phyloP scores from a whole-genome alignment of 2,797 vertebrate genomes.

The Miichthys miiuy region DNA sequence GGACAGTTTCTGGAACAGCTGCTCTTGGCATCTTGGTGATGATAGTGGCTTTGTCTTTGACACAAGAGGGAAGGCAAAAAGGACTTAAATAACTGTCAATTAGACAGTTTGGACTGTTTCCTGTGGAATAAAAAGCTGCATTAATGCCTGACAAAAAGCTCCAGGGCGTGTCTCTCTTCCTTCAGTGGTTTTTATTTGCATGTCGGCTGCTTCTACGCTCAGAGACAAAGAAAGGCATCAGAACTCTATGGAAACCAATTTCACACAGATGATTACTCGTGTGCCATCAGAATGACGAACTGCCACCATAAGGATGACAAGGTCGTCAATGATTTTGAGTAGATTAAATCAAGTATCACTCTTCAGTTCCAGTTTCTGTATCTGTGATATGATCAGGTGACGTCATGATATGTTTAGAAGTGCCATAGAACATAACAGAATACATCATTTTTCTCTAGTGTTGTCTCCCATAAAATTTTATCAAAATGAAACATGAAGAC shows the following conservation, averaged over 20 bases:
- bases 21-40: neutral
- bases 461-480: neutral
- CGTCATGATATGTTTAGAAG: neutral
- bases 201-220: conserved; percentile 3
- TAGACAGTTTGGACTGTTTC: conserved; percentile 25
- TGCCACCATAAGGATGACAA: conserved; percentile 1
- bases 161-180: conserved; percentile 8
- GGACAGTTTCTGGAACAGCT: neutral
- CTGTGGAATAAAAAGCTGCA: conserved; percentile 38
- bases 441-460: neutral
- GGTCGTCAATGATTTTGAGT: neutral
- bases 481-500: conserved; percentile 21
- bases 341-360: conserved; percentile 14
- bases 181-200: conserved; percentile 27
- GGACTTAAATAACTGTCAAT: conserved; percentile 7
- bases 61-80: neutral
- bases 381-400: neutral
- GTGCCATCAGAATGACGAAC: conserved; percentile 5
- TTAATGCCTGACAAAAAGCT: conserved; percentile 32
- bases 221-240: conserved; percentile 30
- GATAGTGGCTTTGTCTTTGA: conserved; percentile 11
- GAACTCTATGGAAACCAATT: conserved; percentile 42
- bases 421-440: neutral
- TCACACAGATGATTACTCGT: conserved; percentile 42
- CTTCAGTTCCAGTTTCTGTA: neutral